Base-by-base conservation (phyloP, 2,888 invertebrate species). In the Mactromeris polynyma region DNA sequence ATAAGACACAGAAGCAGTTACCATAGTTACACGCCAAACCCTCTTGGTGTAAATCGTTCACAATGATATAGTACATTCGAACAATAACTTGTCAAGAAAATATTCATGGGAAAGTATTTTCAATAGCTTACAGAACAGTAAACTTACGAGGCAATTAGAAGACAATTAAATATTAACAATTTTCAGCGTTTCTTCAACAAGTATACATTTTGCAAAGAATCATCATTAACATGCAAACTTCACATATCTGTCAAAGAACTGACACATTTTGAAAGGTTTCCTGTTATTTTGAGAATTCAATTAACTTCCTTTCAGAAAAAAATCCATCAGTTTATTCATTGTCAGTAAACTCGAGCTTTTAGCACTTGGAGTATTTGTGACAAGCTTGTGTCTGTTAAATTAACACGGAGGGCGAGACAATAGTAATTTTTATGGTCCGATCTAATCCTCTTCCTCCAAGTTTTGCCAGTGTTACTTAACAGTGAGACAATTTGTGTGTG, bases 391-490 rank as follows among this genome's bases (percentile, higher is more conserved):
- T 26, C 58, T 64, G 58, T 26, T 4, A 9, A 64, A 64, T 26
- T 64, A 64, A 64, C 58, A 58, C 58, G n/a, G 58, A 58, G 26
- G 26, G 26, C 26, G 58, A 64, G 26, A 90, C 81, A 33, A 87
- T 81, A 31, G 90, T 80, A 6, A 83, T 58, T 26, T 38, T n/a
- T n/a, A n/a, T n/a, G n/a, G n/a, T n/a, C n/a, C n/a, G n/a, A n/a
- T n/a, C n/a, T n/a, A n/a, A n/a, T n/a, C n/a, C n/a, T n/a, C n/a
- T n/a, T n/a, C n/a, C n/a, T n/a, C n/a, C n/a, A n/a, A n/a, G n/a
- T n/a, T n/a, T n/a, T n/a, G n/a, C n/a, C n/a, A n/a, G n/a, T n/a
- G n/a, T n/a, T n/a, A n/a, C n/a, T n/a, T n/a, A n/a, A n/a, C n/a
- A n/a, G n/a, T n/a, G n/a, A n/a, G n/a, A n/a, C n/a, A n/a, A n/a